Conservation (phyloP, 92 coral and sea anemone genomes). For the Virgularia gustaviana region DNA sequence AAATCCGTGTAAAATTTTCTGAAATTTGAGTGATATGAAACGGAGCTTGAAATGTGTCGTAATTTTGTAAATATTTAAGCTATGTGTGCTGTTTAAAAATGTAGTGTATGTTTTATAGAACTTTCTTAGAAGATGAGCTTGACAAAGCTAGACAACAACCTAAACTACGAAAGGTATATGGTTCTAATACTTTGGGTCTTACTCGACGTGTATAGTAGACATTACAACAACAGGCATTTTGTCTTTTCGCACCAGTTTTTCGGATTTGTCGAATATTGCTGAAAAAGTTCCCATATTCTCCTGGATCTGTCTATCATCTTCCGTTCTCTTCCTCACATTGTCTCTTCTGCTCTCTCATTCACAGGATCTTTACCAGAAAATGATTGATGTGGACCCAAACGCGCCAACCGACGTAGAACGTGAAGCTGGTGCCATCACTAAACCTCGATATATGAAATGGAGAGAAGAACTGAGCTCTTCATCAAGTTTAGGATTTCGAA, state of each 20-base stretch:
- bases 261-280: too few species aligned
- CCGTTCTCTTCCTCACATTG: too few species aligned
- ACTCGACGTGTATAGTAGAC: too few species aligned
- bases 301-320: too few species aligned
- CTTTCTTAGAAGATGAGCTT: conserved; percentile 90
- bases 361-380: conserved; percentile 89
- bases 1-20: not conserved
- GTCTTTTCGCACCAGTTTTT: too few species aligned
- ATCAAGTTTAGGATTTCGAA: conserved; percentile 87
- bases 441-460: conserved; percentile 98
- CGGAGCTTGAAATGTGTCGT: too few species aligned
- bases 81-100: too few species aligned
- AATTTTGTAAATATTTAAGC: too few species aligned
- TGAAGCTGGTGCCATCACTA: conserved; percentile 67
- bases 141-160: conserved; percentile 68
- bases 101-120: conserved; percentile 47
- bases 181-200: not conserved
- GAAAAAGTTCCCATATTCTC: too few species aligned
- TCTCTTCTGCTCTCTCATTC: not conserved
- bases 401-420: conserved; percentile 91
- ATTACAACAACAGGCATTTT: too few species aligned
- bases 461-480: conserved; percentile 87
- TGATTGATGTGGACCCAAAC: conserved; percentile 87
- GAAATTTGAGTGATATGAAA: not conserved
- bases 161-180: conserved; percentile 76